Evolutionary conservation across 2,113 vertebrate species (phyloP).

Genomic region (Ascaphus truei): DNA sequence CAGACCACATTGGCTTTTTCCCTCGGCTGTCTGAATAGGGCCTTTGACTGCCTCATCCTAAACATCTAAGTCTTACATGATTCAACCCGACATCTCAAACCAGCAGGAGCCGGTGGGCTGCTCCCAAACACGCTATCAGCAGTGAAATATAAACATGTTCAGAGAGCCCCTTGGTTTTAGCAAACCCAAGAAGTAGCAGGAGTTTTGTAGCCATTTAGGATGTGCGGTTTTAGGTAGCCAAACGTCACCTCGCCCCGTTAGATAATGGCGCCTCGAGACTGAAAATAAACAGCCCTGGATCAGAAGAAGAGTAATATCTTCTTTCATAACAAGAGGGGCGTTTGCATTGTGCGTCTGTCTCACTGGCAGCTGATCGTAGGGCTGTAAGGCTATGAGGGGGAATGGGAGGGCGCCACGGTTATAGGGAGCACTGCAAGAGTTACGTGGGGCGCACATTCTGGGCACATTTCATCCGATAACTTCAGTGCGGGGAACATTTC

Average conservation of each 20-base stretch:
- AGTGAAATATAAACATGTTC: slow-evolving; percentile 45
- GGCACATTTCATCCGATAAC: too few relatives aligned
- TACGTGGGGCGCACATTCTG: too few relatives aligned
- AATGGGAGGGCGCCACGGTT: too few relatives aligned
- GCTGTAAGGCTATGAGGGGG: too few relatives aligned
- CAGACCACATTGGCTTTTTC: background rate
- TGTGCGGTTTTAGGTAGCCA: slow-evolving; percentile 8
- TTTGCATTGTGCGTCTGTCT: too few relatives aligned
- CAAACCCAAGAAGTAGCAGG: background rate
- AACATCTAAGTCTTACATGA: slow-evolving; percentile 49
- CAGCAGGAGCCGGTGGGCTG: slow-evolving; percentile 46
- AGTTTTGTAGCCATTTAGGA: background rate
- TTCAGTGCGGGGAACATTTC: too few relatives aligned
- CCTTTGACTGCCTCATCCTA: slow-evolving; percentile 55
- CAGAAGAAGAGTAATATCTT: too few relatives aligned
- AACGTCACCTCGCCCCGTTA: background rate
- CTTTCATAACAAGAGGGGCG: too few relatives aligned
- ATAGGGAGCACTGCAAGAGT: too few relatives aligned
- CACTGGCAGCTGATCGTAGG: too few relatives aligned
- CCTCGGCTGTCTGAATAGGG: slow-evolving; percentile 35
- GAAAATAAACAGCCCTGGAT: too few relatives aligned
- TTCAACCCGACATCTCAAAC: slow-evolving; percentile 52
- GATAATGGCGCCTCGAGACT: too few relatives aligned
- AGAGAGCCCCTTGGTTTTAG: background rate
- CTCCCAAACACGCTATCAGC: slow-evolving; percentile 41